These are phyloP conservation scores for Dascyllus trimaculatus DNA, from an alignment of 2,113 vertebrate species.

Conservation along the genomic window DNA sequence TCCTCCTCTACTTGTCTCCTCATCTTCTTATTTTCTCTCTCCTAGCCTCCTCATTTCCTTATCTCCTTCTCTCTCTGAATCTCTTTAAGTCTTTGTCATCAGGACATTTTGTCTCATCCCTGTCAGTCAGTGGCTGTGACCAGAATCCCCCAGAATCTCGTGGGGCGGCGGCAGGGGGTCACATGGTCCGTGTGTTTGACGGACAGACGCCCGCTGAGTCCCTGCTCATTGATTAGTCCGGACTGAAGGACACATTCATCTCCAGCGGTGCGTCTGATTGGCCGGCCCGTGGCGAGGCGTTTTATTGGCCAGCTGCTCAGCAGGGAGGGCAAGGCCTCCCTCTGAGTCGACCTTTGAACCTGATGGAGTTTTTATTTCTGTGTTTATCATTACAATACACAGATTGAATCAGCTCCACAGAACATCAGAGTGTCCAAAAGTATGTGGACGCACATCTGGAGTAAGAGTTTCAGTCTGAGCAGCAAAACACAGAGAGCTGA, in stretches of 20 bases:
- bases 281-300: conserved; percentile 25
- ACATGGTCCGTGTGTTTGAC: conserved; percentile 25
- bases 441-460: background rate
- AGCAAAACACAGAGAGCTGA: no score
- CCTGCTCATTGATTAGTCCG: conserved; percentile 64
- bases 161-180: conserved; percentile 20
- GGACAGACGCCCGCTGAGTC: conserved; percentile 43
- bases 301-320: conserved; percentile 26
- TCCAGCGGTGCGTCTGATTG: conserved; percentile 66
- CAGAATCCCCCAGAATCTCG: conserved; percentile 55
- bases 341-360: conserved; percentile 40
- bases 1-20: background rate
- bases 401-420: no score
- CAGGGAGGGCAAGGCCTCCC: conserved; percentile 4
- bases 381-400: background rate
- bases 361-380: conserved; percentile 9
- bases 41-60: background rate
- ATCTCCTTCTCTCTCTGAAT: background rate
- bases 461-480: no score
- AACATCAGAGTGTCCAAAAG: no score
- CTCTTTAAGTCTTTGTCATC: conserved; percentile 19
- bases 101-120: no score
- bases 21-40: background rate
- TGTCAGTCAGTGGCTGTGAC: no score
- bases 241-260: conserved; percentile 57